phyloP scores from a whole-genome alignment of 2,113 vertebrate genomes.

The Chlorodrepanis virens region DNA sequence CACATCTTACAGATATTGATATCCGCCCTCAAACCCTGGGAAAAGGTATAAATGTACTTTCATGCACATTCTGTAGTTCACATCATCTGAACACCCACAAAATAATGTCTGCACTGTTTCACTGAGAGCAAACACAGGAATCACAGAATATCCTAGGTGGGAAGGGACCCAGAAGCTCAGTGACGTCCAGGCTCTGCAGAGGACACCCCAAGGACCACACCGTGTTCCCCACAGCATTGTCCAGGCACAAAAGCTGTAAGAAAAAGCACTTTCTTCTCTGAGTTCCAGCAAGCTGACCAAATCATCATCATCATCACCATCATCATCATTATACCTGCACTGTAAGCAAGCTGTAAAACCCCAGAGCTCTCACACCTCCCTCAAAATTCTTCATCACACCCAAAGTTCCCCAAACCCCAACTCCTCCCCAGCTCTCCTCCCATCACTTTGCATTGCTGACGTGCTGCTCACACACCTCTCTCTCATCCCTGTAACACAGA shows the following conservation, averaged over 20 bases:
- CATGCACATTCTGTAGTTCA: neutral
- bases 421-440: neutral
- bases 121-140: neutral
- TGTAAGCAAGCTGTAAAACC: neutral
- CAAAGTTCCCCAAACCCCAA: neutral
- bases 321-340: neutral
- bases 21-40: neutral
- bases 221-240: neutral
- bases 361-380: neutral
- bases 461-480: neutral
- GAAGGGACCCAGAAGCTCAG: neutral
- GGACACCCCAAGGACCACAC: neutral
- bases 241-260: neutral
- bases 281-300: neutral
- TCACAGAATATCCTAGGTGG: neutral
- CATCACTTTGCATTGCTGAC: fast-evolving
- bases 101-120: fast-evolving
- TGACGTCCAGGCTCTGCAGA: neutral
- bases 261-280: neutral
- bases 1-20: neutral
- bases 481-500: neutral
- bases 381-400: neutral
- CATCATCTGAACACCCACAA: neutral
- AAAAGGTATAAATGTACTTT: neutral
- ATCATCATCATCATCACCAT: too few species aligned